Conservation (phyloP, 2,797 vertebrate species). For the Lepidocolaptes lacrymiger region DNA sequence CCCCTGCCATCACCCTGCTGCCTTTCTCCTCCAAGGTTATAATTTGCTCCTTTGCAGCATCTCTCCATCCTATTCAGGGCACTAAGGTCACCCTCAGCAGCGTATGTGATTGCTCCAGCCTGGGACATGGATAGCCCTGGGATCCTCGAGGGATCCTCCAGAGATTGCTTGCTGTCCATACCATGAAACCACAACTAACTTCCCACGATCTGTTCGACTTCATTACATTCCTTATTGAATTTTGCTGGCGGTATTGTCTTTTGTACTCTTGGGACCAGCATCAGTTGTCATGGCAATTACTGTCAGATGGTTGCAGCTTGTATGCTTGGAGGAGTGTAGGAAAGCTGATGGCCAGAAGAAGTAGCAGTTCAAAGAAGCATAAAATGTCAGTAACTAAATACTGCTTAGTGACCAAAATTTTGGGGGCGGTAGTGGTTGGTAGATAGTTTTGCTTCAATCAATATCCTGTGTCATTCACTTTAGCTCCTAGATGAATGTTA, state of each 20-base stretch:
- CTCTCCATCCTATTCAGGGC: neutral
- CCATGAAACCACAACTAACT: neutral
- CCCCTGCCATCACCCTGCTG: neutral
- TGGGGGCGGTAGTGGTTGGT: neutral
- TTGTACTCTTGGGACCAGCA: neutral
- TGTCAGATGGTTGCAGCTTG: neutral
- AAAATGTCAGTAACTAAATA: neutral
- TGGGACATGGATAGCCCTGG: neutral
- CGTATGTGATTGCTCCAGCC: neutral
- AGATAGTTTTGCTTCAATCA: neutral
- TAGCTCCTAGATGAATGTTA: neutral
- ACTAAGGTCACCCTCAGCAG: neutral
- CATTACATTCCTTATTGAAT: neutral
- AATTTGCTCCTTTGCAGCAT: neutral
- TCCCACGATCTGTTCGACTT: neutral
- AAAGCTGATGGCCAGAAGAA: neutral
- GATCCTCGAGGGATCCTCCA: neutral
- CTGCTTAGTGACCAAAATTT: neutral
- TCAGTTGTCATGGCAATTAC: slow-evolving; percentile 27
- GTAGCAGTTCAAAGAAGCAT: neutral
- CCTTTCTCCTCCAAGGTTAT: neutral
- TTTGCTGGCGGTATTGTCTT: neutral
- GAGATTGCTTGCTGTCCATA: neutral
- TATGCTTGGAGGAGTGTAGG: neutral
- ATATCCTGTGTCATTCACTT: neutral